These are phyloP conservation scores for Heterodera carotae DNA, from an alignment of 1,140 invertebrate genomes.

Conservation along the genomic window DNA sequence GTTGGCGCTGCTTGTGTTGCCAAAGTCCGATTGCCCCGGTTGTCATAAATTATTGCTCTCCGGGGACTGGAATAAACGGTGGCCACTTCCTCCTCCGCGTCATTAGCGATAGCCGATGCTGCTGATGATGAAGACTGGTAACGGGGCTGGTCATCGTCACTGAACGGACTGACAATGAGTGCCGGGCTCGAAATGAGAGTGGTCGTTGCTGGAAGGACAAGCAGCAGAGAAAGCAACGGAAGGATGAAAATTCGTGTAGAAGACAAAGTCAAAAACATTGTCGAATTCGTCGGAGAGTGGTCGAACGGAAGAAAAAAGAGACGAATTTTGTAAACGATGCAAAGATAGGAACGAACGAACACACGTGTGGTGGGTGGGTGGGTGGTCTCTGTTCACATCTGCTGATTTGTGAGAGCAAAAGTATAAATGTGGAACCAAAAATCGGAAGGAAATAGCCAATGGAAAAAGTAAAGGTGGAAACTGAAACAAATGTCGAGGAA, in stretches of 20 bases:
- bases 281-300: neutral
- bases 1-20: neutral
- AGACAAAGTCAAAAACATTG: neutral
- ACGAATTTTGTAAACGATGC: too few relatives aligned
- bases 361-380: too few relatives aligned
- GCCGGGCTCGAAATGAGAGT: neutral
- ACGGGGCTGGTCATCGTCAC: neutral
- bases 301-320: neutral
- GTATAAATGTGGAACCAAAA: slow-evolving; percentile 1
- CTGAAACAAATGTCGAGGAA: neutral
- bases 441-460: neutral
- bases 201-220: neutral
- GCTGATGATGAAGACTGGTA: neutral
- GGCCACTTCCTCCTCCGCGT: neutral
- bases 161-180: slow-evolving; percentile 6
- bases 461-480: neutral
- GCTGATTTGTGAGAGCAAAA: neutral
- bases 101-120: neutral
- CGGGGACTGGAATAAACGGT: slow-evolving; percentile 17
- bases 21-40: neutral
- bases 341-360: too few relatives aligned
- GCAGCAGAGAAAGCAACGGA: neutral
- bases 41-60: slow-evolving; percentile 19
- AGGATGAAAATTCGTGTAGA: neutral
- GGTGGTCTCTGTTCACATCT: neutral